Evolutionary conservation across 1,140 invertebrate species (phyloP).

Genomic region (Magallana ariakensis): DNA sequence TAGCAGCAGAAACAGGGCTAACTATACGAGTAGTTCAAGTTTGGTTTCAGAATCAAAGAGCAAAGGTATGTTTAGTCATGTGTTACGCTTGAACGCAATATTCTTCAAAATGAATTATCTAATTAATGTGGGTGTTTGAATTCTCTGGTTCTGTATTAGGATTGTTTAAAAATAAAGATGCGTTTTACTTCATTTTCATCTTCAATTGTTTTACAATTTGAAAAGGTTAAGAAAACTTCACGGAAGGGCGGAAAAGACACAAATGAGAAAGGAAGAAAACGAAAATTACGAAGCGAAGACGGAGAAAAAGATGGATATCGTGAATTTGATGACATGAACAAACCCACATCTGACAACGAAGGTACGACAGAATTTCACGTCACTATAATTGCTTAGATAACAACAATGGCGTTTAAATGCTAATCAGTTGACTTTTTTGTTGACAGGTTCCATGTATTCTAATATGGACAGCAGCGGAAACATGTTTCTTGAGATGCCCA

Average conservation of each 20-base stretch:
- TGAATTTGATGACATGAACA: conserved; percentile 40
- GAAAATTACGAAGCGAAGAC: conserved; percentile 47
- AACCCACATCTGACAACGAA: conserved; percentile 41
- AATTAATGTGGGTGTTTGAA: too few relatives aligned
- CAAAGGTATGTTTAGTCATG: conserved; percentile 44
- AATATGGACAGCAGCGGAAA: conserved; percentile 48
- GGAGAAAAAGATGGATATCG: conserved; percentile 50
- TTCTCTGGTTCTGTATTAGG: too few relatives aligned
- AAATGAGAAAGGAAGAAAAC: conserved; percentile 49
- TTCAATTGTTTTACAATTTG: too few relatives aligned
- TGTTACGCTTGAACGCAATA: too few relatives aligned
- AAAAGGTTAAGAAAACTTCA: conserved; percentile 57
- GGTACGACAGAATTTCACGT: background rate
- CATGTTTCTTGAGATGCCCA: conserved; percentile 57
- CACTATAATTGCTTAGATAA: too few relatives aligned
- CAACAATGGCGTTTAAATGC: too few relatives aligned
- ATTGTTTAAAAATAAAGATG: too few relatives aligned
- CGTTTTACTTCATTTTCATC: too few relatives aligned
- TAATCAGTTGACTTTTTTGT: background rate
- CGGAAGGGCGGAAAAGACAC: conserved; percentile 46
- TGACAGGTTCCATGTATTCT: conserved; percentile 56
- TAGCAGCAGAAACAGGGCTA: conserved; percentile 57
- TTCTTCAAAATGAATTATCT: too few relatives aligned
- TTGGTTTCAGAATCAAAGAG: conserved; percentile 60
- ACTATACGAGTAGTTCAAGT: conserved; percentile 59